These are phyloP conservation scores for Cheilosia scutellata DNA, from an alignment of 2,888 invertebrate species.

Conservation along the genomic window DNA sequence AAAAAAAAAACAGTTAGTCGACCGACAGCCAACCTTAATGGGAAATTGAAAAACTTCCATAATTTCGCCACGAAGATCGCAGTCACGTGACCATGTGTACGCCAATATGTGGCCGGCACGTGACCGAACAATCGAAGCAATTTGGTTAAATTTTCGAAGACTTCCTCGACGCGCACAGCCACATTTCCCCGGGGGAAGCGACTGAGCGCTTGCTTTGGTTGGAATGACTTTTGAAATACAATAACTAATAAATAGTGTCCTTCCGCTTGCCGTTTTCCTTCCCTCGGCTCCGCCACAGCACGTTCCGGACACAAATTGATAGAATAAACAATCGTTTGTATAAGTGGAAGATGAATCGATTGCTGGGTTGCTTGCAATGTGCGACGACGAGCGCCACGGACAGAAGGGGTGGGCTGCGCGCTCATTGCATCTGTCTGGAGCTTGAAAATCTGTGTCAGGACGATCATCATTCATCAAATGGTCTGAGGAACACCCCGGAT, in stretches of 20 bases:
- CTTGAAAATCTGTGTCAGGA: slow-evolving; percentile 53
- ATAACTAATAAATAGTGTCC: slow-evolving; percentile 76
- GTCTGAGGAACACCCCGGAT: slow-evolving; percentile 55
- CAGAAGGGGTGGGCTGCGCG: slow-evolving; percentile 14
- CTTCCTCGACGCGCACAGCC: slow-evolving; percentile 54
- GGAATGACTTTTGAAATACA: slow-evolving; percentile 72
- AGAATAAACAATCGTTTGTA: slow-evolving; percentile 63
- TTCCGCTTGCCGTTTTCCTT: slow-evolving; percentile 45
- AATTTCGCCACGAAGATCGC: slow-evolving; percentile 70
- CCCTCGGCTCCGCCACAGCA: slow-evolving; percentile 9
- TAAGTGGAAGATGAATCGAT: slow-evolving; percentile 42
- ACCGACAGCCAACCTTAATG: slow-evolving; percentile 39
- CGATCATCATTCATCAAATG: slow-evolving; percentile 50
- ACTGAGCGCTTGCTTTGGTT: slow-evolving; percentile 42
- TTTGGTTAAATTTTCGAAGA: slow-evolving; percentile 71
- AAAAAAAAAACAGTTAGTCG: slow-evolving; percentile 53
- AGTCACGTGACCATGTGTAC: slow-evolving; percentile 64
- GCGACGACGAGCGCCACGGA: not conserved
- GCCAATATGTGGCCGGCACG: slow-evolving; percentile 71
- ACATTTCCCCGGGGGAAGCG: slow-evolving; percentile 50
- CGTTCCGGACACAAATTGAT: slow-evolving; percentile 67
- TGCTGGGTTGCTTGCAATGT: not conserved
- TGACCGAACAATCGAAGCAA: slow-evolving; percentile 73
- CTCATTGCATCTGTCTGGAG: slow-evolving; percentile 18
- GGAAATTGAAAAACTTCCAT: slow-evolving; percentile 74